These are phyloP conservation scores for Galeruca laticollis DNA, from an alignment of 2,888 invertebrate genomes.

Conservation along the genomic window DNA sequence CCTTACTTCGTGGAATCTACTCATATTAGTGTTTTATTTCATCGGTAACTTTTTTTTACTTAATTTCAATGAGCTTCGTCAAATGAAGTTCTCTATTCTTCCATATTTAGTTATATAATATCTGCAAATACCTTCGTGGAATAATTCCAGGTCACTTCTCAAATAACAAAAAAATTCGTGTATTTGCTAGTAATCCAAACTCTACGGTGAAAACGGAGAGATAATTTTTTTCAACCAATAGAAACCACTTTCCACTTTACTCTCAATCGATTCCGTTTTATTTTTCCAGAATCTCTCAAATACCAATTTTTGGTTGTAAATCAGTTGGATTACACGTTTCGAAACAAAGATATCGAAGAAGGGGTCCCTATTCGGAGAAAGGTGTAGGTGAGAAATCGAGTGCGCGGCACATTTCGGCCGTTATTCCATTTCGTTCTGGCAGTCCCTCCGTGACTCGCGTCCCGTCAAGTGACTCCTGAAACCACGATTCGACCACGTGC, in stretches of 20 bases:
- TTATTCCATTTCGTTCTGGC: conserved; percentile 38
- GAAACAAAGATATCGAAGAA: conserved; percentile 20
- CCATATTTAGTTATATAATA: no score
- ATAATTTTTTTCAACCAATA: neutral
- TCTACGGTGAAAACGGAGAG: no score
- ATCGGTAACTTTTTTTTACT: no score
- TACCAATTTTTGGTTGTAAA: conserved; percentile 6
- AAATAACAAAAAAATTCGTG: no score
- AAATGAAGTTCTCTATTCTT: no score
- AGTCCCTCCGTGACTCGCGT: conserved; percentile 49
- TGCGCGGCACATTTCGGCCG: conserved; percentile 41
- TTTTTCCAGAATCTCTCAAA: neutral
- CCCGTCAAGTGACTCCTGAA: conserved; percentile 39
- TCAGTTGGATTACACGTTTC: neutral
- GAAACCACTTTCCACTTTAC: neutral
- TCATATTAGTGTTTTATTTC: no score
- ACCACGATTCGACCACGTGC: conserved; percentile 38
- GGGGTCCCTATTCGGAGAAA: conserved; percentile 25
- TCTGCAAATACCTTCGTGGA: no score
- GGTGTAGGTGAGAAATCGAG: conserved; percentile 30
- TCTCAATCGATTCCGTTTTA: neutral
- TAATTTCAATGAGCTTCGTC: no score
- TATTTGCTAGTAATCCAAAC: no score
- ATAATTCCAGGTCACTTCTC: no score
- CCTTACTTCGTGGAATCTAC: no score